Base-by-base conservation (phyloP, 2,797 vertebrate genomes). In the Helicolenus hilgendorfi region DNA sequence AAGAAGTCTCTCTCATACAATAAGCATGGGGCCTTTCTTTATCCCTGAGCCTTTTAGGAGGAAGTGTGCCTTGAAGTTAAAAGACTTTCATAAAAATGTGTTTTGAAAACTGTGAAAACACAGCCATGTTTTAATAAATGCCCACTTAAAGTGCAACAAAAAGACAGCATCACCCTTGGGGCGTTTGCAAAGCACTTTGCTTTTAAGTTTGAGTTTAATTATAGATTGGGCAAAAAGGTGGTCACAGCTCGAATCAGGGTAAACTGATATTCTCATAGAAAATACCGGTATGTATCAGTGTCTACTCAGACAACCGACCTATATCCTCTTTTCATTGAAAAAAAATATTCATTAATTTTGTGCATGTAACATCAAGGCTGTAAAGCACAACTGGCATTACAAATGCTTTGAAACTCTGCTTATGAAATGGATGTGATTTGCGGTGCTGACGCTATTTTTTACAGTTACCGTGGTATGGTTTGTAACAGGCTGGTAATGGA, bases 141-240 rank as follows among this genome's bases (percentile, higher is more conserved):
- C 72, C 88, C 81, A 88, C 81, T 93, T 95, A 83, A 87, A 92
- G 92, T 83, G 83, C 84, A 91, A 91, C 69, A 90, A 92, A 94
- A 93, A 95, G 89, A 90, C 90, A 90, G 78, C 79, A 81, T 83
- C 67, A 83, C 90, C 94, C 91, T 86, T 13, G 36, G 94, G 95
- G 89, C 78, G 49, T 96, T 94, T 95, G 89, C 79, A 90, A 92
- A 93, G 74, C 84, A 90, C 75, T 94, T 79, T 68, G 81, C 90
- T 94, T 92, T 89, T 85, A 91, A 85, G 88, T 95, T 91, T 65
- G 74, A 73, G 83, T 96, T 95, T 94, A 97, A 97, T 97, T 94
- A 96, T 91, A 87, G 71, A 96, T 87, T 90, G 79, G 80, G 70
- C 71, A 90, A 87, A 90, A 85, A 85, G 82, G 91, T 89, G 79